Percentiles rank a stretch among this genome's conserved stretches.
Evolutionary conservation across 2,113 vertebrate species (phyloP).

Genomic region (Synodontis membranacea): DNA sequence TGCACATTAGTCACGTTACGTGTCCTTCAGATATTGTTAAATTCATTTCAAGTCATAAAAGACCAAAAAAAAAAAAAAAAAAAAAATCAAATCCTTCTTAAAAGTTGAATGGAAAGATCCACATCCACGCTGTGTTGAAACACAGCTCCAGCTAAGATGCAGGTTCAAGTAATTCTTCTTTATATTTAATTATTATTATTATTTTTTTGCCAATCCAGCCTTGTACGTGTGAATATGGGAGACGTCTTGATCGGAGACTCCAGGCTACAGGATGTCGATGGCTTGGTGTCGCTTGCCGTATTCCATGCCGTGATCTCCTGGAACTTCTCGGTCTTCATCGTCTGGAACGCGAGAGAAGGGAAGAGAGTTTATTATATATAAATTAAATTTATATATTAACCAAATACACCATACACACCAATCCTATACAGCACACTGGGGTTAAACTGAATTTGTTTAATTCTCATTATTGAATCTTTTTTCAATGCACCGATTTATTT

Average conservation of each 20-base stretch:
- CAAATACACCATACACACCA: neutral
- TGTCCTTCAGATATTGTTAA: neutral
- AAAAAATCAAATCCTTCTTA: slow-evolving; percentile 1
- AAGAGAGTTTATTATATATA: neutral
- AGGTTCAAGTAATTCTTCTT: slow-evolving; percentile 29
- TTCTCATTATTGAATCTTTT: no score
- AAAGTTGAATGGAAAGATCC: neutral
- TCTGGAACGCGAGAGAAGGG: slow-evolving; percentile 72
- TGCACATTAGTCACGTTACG: slow-evolving; percentile 27
- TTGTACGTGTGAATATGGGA: slow-evolving; percentile 23
- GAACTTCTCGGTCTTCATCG: slow-evolving; percentile 91
- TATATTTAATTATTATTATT: neutral
- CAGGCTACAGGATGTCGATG: slow-evolving; percentile 81
- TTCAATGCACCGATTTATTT: no score
- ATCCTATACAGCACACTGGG: neutral
- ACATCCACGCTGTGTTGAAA: neutral
- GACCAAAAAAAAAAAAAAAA: neutral
- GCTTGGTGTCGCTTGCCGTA: slow-evolving; percentile 87
- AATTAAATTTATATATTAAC: no score
- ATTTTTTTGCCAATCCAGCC: neutral
- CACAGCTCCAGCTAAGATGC: slow-evolving; percentile 13
- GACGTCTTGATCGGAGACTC: slow-evolving; percentile 23
- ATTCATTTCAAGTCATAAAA: neutral
- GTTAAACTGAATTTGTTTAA: neutral
- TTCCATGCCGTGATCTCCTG: slow-evolving; percentile 83